phyloP scores from a whole-genome alignment of 2,797 vertebrate species.

The Antennarius maculatus region DNA sequence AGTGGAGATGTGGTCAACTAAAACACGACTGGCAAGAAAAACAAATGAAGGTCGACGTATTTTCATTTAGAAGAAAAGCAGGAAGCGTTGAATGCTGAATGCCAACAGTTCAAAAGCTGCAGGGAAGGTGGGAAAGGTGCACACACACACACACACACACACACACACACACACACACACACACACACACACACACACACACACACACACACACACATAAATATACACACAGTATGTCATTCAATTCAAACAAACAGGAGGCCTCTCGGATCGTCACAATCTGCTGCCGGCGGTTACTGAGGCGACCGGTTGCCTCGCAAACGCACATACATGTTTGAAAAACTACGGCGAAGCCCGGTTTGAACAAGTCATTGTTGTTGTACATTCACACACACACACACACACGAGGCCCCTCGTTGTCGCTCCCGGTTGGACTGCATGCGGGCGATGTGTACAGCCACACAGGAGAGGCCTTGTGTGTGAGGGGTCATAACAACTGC shows the following conservation, averaged over 20 bases:
- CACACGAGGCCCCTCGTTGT: conserved; percentile 33
- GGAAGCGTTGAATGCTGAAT: conserved; percentile 61
- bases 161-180: conserved; percentile 21
- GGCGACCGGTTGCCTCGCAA: conserved; percentile 41
- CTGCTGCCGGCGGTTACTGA: conserved; percentile 35
- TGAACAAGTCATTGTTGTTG: conserved; percentile 41
- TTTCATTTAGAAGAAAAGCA: conserved; percentile 69
- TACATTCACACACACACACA: conserved; percentile 22
- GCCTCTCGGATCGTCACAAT: conserved; percentile 54
- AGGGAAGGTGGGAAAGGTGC: conserved; percentile 16
- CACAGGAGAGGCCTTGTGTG: conserved; percentile 77
- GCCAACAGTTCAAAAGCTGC: conserved; percentile 58
- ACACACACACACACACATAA: conserved; percentile 13
- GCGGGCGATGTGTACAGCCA: conserved; percentile 45
- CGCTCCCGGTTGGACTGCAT: conserved; percentile 55
- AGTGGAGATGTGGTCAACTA: conserved; percentile 34
- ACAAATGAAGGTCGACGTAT: conserved; percentile 54
- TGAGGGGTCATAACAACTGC: conserved; percentile 75
- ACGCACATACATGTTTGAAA: conserved; percentile 33
- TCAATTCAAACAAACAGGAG: conserved; percentile 66
- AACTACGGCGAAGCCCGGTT: conserved; percentile 20
- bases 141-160: conserved; percentile 10
- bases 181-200: conserved; percentile 9
- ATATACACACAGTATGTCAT: conserved; percentile 28
- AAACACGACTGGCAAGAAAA: conserved; percentile 56